Percentiles rank a stretch among this genome's conserved stretches.
These are phyloP conservation scores for Philhelius pedissequus DNA, from an alignment of 2,888 invertebrate genomes.

Conservation along the genomic window DNA sequence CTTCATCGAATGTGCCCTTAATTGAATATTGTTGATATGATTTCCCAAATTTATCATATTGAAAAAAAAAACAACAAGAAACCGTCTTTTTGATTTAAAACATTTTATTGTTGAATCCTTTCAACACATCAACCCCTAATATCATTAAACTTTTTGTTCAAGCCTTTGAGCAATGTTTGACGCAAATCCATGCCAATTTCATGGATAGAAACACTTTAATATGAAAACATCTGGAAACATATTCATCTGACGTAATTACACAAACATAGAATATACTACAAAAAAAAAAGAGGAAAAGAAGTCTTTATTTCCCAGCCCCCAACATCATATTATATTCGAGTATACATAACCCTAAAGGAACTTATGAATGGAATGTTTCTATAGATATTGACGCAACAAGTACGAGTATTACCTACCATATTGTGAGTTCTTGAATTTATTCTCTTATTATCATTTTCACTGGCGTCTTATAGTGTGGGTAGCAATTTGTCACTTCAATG, in stretches of 20 bases:
- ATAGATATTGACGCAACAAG: conserved; percentile 54
- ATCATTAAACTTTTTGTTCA: background rate
- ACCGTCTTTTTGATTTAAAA: background rate
- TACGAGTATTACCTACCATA: too few species aligned
- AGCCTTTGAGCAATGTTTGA: conserved; percentile 1
- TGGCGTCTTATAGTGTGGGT: background rate
- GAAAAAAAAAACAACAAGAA: background rate
- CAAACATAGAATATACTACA: background rate
- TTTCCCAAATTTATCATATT: background rate
- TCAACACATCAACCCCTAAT: background rate
- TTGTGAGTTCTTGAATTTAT: background rate
- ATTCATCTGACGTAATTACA: conserved; percentile 36
- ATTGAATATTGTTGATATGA: background rate
- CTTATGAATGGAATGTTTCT: conserved; percentile 39
- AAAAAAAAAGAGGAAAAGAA: background rate
- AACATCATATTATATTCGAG: background rate
- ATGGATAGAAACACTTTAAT: conserved; percentile 8
- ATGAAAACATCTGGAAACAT: conserved; percentile 48
- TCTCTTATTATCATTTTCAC: background rate
- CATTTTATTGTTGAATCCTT: background rate
- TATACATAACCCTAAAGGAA: conserved; percentile 8
- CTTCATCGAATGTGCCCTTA: background rate
- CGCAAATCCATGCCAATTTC: conserved; percentile 9
- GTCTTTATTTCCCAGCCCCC: background rate
- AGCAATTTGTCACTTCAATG: conserved; percentile 14